These are phyloP conservation scores for Metaphire vulgaris DNA, from an alignment of 1,140 invertebrate species.

Conservation along the genomic window DNA sequence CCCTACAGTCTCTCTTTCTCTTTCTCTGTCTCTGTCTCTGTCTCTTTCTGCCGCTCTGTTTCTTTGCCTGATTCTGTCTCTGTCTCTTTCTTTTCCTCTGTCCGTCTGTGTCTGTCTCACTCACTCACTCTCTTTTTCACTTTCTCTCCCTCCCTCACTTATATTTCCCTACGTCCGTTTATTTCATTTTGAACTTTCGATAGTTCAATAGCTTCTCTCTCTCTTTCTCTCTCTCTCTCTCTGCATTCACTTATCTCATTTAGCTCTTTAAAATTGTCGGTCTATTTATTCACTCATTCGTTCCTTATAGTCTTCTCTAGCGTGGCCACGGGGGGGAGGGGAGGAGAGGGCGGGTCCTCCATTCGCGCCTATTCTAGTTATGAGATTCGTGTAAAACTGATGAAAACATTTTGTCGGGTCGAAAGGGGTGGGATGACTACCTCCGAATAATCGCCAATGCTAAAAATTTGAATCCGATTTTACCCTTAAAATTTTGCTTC, in stretches of 20 bases:
- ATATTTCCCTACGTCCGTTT: no score
- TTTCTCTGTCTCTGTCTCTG: neutral
- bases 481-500: no score
- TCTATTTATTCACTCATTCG: neutral
- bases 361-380: neutral
- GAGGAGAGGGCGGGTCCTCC: no score
- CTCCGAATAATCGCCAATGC: no score
- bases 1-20: neutral
- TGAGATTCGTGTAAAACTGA: no score
- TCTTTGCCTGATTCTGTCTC: neutral
- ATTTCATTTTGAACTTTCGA: no score
- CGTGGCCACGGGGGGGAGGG: neutral
- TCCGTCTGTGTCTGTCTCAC: neutral
- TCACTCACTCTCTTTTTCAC: neutral
- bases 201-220: no score
- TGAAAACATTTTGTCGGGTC: no score
- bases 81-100: neutral
- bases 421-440: no score
- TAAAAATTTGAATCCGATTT: no score
- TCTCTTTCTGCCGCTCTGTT: neutral
- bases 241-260: neutral
- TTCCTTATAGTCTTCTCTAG: neutral
- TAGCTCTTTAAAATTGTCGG: neutral
- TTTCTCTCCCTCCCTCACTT: neutral
- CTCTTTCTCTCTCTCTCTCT: neutral